Evolutionary conservation across 2,113 vertebrate species (phyloP), one percentile per base, ranked within the genome.

Genomic region (Odocoileus virginianus): DNA sequence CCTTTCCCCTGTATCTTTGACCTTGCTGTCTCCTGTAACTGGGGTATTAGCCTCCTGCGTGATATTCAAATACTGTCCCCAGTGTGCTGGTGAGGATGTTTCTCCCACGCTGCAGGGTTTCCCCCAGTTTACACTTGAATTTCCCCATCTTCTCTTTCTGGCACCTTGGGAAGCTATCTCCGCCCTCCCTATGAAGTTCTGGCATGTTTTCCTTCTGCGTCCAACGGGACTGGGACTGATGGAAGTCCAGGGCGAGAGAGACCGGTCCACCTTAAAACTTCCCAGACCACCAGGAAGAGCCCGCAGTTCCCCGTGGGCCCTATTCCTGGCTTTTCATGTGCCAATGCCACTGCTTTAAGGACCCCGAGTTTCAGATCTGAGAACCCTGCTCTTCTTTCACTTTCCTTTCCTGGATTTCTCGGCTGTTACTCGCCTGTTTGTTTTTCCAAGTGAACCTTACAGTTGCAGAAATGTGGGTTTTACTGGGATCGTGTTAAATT

Each of bases 311-410:
- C 23, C 3, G 7, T 6, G 2, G 36, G 25, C 13, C 17, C 76
- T 8, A 0, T 2, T 13, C 27, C 25, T 16, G 21, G 15, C 60
- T 36, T 8, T 13, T 2, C 16, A 0, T 0, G 30, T 21, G 61
- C 84, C 3, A 0, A 8, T 1, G 1, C 84, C 61, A 0, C 30
- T 2, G 4, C 9, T 2, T 2, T 6, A 0, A 12, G 11, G 1
- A 14, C 6, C 25, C 1, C 0, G 6, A 16, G 54, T 7, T 2
- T 40, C 2, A 16, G 40, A 16, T 19, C 50, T 57, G 55, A 23
- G 5, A 2, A 4, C 8, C 19, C 64, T 9, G n/a, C 25, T 2
- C 36, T 17, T 19, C 28, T 54, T 64, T 60, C 55, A 8, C 47
- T 93, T 64, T 33, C n/a, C 28, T 60, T 83, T 78, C 87, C 10